Evolutionary conservation across 1,140 invertebrate genomes (phyloP).

Genomic region (Leptoteleia sp.): DNA sequence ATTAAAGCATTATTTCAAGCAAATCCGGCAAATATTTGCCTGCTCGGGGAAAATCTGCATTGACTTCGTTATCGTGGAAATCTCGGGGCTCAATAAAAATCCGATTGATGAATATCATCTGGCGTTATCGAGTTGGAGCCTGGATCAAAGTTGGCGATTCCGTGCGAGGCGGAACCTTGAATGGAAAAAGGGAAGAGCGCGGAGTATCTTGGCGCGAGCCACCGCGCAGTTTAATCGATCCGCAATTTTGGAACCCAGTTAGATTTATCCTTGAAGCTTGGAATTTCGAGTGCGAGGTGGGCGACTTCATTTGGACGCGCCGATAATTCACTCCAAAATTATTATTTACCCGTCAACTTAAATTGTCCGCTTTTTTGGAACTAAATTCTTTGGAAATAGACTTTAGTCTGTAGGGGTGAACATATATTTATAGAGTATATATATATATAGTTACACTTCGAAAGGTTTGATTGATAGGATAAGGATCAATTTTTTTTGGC

Average conservation of each 20-base stretch:
- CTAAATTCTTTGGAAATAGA: no score
- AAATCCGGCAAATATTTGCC: slow-evolving; percentile 42
- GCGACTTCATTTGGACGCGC: not conserved
- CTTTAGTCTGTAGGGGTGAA: no score
- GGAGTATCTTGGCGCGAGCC: slow-evolving; percentile 21
- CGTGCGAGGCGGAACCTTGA: slow-evolving; percentile 39
- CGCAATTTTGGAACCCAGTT: slow-evolving; percentile 21
- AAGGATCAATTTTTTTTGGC: no score
- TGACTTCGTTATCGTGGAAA: slow-evolving; percentile 42
- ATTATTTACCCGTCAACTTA: no score
- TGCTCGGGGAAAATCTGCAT: slow-evolving; percentile 27
- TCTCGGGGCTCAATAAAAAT: slow-evolving; percentile 49
- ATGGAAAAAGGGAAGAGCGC: slow-evolving; percentile 38
- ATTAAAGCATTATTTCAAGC: slow-evolving; percentile 32
- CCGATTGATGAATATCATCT: slow-evolving; percentile 53
- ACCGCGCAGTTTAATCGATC: slow-evolving; percentile 29
- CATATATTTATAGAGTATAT: no score
- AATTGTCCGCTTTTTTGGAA: no score
- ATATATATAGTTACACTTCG: no score
- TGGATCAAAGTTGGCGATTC: slow-evolving; percentile 46
- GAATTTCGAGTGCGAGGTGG: not conserved
- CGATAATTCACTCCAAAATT: no score
- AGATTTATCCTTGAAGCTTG: slow-evolving; percentile 23
- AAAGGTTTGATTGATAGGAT: no score
- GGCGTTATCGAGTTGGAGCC: slow-evolving; percentile 41